Evolutionary conservation across 2,113 vertebrate species (phyloP).

Genomic region (Parus major): DNA sequence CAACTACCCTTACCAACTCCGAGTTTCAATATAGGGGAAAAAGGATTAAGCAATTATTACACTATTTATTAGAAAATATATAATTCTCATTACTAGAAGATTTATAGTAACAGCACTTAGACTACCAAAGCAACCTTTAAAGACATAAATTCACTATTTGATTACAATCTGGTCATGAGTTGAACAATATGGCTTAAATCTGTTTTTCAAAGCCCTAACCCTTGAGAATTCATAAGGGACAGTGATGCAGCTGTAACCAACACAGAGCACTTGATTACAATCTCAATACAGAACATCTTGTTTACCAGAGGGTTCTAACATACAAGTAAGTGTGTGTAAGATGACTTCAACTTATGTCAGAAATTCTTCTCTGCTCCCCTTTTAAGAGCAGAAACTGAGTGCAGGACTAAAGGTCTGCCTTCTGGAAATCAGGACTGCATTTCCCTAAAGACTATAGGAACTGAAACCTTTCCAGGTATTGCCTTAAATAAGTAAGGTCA

Average conservation of each 20-base stretch:
- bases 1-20: background rate
- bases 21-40: background rate
- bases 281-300: background rate
- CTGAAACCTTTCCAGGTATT: background rate
- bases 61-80: background rate
- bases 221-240: background rate
- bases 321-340: background rate
- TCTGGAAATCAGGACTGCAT: background rate
- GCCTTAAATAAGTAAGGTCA: background rate
- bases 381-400: background rate
- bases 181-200: background rate
- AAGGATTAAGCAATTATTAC: background rate
- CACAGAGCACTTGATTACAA: rapidly evolving
- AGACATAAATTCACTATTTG: background rate
- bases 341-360: background rate
- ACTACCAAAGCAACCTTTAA: background rate
- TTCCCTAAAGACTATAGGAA: background rate
- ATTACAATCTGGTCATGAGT: background rate
- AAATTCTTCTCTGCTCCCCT: background rate
- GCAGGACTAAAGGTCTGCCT: background rate
- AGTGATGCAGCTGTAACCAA: background rate
- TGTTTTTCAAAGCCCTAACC: background rate
- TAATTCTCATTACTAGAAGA: background rate
- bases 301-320: background rate
- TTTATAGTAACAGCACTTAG: background rate